A percentile compares a stretch with the other conserved stretches of the same genome.
Evolutionary conservation across 2,113 vertebrate genomes (phyloP).

Genomic region (Nycticorax nycticorax): DNA sequence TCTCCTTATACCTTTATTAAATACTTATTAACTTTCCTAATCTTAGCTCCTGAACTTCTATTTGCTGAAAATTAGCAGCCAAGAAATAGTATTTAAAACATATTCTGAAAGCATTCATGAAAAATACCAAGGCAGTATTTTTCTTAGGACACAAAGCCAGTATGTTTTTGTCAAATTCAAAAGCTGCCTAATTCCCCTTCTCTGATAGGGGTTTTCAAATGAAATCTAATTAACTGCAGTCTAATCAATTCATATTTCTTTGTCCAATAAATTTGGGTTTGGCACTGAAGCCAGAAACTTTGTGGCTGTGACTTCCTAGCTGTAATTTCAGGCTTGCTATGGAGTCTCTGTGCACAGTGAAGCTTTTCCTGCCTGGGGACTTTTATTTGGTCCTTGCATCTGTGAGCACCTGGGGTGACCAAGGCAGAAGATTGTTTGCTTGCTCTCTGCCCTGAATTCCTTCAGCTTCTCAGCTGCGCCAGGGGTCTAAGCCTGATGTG

Average conservation of each 20-base stretch:
- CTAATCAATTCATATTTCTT: constrained; percentile 48
- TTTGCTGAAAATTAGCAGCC: constrained; percentile 37
- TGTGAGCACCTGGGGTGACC: not conserved
- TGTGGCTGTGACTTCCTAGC: not conserved
- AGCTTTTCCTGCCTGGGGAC: not conserved
- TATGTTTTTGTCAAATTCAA: constrained; percentile 43
- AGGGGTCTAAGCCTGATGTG: not conserved
- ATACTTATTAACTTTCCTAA: constrained; percentile 10
- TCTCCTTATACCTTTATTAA: constrained; percentile 12
- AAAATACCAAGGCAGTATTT: not conserved
- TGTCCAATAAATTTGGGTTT: constrained; percentile 8
- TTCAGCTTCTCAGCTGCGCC: not conserved
- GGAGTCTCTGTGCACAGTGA: not conserved
- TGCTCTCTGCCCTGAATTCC: not conserved
- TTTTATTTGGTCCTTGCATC: not conserved
- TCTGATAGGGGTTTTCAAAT: constrained; percentile 30
- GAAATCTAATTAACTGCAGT: constrained; percentile 55
- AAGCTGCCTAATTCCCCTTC: constrained; percentile 16
- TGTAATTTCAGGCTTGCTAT: not conserved
- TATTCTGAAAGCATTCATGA: not conserved
- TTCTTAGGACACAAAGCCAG: constrained; percentile 16
- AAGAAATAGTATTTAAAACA: constrained; percentile 15
- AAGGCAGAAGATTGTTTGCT: not conserved
- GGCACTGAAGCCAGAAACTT: not conserved
- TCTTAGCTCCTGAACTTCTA: not conserved